Evolutionary conservation across 2,888 invertebrate species (phyloP).

Genomic region (Selenia dentaria): DNA sequence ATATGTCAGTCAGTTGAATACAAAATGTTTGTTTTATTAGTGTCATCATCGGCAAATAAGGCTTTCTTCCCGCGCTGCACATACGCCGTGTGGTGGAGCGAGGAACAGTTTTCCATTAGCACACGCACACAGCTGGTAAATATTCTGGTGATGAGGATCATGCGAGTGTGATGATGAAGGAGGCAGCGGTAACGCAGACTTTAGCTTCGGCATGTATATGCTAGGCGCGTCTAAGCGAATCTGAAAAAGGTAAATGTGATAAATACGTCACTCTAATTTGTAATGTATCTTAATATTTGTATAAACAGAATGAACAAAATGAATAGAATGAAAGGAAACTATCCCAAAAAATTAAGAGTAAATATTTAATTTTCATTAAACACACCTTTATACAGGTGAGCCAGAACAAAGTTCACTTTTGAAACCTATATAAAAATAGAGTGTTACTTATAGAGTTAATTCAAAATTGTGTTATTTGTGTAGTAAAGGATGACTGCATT

Average conservation of each 20-base stretch:
- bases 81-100: slow-evolving; percentile 92
- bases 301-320: no score
- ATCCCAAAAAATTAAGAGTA: no score
- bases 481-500: no score
- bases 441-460: no score
- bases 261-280: no score
- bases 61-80: slow-evolving; percentile 85
- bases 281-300: no score
- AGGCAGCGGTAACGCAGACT: slow-evolving; percentile 84
- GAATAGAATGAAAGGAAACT: no score
- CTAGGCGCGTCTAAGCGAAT: slow-evolving; percentile 87
- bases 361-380: no score
- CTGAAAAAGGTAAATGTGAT: slow-evolving; percentile 61
- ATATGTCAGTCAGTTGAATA: background rate
- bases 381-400: no score
- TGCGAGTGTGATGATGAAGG: slow-evolving; percentile 76
- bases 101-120: slow-evolving; percentile 95
- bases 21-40: background rate
- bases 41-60: slow-evolving; percentile 77
- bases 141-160: slow-evolving; percentile 86
- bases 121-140: slow-evolving; percentile 96
- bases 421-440: no score
- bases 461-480: no score
- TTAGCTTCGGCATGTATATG: slow-evolving; percentile 87
- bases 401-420: no score